phyloP scores from a whole-genome alignment of 2,797 vertebrate species.

The Catamblyrhynchus diadema region DNA sequence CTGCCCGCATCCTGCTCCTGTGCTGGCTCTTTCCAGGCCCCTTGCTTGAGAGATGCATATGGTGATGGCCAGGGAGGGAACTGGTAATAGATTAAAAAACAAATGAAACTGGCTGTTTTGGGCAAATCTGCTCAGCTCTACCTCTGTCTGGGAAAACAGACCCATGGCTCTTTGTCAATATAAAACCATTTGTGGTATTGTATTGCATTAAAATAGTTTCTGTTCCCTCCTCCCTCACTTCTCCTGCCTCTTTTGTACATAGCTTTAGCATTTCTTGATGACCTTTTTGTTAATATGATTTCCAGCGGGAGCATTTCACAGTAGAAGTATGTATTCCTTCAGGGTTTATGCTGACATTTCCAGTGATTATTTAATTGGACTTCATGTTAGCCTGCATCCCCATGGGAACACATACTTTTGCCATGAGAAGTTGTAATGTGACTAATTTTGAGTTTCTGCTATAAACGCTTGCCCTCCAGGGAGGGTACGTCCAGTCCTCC shows the following conservation, averaged over 20 bases:
- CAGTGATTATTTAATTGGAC: conserved; percentile 73
- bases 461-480: conserved; percentile 38
- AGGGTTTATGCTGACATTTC: conserved; percentile 62
- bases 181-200: conserved; percentile 26
- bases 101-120: background rate
- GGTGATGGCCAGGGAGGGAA: background rate
- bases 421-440: conserved; percentile 63
- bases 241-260: background rate
- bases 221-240: background rate
- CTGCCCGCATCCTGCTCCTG: background rate
- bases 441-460: conserved; percentile 69
- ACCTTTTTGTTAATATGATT: conserved; percentile 62
- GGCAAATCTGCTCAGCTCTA: background rate
- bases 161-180: background rate
- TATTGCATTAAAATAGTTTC: conserved; percentile 20
- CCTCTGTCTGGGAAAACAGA: background rate
- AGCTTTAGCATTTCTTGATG: conserved; percentile 51
- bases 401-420: conserved; percentile 58
- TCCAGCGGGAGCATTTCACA: conserved; percentile 62
- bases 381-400: conserved; percentile 54
- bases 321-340: conserved; percentile 66
- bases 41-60: background rate
- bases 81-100: background rate
- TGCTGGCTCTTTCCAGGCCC: background rate
- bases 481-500: background rate